A percentile compares a stretch with the other conserved stretches of the same genome.
phyloP scores from a whole-genome alignment of 2,113 vertebrate genomes.

The Pyxicephalus adspersus region DNA sequence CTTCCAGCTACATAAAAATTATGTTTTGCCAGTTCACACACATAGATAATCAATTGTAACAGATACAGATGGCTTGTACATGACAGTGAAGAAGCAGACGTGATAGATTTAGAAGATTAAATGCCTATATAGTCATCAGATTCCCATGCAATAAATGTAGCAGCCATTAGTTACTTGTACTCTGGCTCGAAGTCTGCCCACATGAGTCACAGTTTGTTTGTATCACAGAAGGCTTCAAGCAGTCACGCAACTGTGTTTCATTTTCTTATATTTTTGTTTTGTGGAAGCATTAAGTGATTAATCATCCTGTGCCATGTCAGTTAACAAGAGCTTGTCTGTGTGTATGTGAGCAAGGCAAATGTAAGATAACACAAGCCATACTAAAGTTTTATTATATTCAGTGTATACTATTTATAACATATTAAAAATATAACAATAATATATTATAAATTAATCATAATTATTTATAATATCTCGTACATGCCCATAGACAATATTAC shows the following conservation, averaged over 20 bases:
- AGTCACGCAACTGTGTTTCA: constrained; percentile 41
- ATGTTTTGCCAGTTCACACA: neutral
- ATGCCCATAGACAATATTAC: too few species aligned
- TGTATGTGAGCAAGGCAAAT: neutral
- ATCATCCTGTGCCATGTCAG: constrained; percentile 13
- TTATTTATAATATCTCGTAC: too few species aligned
- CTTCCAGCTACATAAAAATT: too few species aligned
- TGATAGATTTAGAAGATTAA: constrained; percentile 16
- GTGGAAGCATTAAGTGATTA: constrained; percentile 5
- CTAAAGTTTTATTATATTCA: neutral
- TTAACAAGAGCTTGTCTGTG: neutral
- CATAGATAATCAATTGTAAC: neutral
- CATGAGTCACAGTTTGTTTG: constrained; percentile 28
- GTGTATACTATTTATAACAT: too few species aligned
- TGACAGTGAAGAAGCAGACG: neutral
- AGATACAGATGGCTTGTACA: neutral
- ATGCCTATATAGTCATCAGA: constrained; percentile 7
- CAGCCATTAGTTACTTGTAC: constrained; percentile 9
- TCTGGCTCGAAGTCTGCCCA: constrained; percentile 10
- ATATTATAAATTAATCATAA: too few species aligned
- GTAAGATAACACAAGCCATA: neutral
- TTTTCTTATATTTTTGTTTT: constrained; percentile 15
- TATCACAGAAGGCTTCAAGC: neutral
- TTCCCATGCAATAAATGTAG: neutral
- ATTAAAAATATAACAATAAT: too few species aligned